These are phyloP conservation scores for Dolomedes plantarius DNA, from an alignment of 2,888 invertebrate species.

Conservation along the genomic window DNA sequence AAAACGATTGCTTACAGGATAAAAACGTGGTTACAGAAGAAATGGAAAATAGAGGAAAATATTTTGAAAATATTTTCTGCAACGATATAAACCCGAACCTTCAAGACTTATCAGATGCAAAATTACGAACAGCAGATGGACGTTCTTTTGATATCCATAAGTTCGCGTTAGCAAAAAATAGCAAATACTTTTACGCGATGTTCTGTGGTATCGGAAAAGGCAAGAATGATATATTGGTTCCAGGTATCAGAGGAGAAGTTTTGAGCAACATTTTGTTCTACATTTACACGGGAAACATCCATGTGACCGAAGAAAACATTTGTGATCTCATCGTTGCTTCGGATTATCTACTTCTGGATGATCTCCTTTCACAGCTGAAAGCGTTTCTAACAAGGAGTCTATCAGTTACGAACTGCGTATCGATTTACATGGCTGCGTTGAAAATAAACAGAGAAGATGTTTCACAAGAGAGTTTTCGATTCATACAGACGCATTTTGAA, in stretches of 20 bases:
- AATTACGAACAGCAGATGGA: constrained; percentile 12
- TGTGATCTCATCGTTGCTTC: constrained; percentile 17
- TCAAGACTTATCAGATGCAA: constrained; percentile 7
- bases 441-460: not conserved
- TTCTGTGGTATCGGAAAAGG: not conserved
- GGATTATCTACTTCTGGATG: constrained; percentile 17
- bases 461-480: constrained; percentile 19
- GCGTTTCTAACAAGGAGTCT: not conserved
- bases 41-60: too few species aligned
- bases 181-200: constrained; percentile 19
- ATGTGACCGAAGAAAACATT: not conserved
- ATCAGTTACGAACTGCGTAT: constrained; percentile 6
- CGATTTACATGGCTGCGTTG: not conserved
- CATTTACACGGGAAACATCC: not conserved
- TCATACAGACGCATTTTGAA: constrained; percentile 31
- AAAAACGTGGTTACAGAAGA: too few species aligned
- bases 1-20: too few species aligned
- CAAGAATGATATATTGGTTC: not conserved
- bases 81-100: too few species aligned
- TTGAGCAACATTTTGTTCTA: not conserved
- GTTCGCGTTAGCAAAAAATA: not conserved
- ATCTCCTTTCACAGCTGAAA: not conserved
- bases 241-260: not conserved
- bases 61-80: too few species aligned
- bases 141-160: not conserved